These are phyloP conservation scores for Anguilla obscura DNA, from an alignment of 2,797 vertebrate genomes.

Conservation along the genomic window DNA sequence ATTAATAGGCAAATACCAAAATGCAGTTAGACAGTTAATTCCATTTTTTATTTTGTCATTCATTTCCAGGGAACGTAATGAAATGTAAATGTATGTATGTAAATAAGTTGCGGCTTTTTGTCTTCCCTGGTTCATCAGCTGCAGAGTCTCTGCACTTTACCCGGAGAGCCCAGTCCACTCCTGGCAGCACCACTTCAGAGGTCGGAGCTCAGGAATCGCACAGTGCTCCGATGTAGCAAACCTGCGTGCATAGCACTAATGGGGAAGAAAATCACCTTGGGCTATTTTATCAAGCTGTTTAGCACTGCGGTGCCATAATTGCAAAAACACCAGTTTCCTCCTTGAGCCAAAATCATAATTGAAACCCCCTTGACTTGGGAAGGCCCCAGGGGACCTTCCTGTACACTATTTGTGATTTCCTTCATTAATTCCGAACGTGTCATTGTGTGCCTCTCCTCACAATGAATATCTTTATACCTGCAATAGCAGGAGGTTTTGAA, in stretches of 20 bases:
- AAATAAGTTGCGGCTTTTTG: neutral
- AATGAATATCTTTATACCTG: neutral
- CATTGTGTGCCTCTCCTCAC: neutral
- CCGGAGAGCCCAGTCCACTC: neutral
- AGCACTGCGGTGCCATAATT: neutral
- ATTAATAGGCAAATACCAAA: neutral
- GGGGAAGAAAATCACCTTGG: neutral
- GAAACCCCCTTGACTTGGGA: neutral
- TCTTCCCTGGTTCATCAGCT: neutral
- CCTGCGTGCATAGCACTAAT: conserved; percentile 8
- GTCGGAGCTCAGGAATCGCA: neutral
- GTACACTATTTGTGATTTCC: neutral
- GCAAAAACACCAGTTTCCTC: neutral
- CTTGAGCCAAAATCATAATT: neutral
- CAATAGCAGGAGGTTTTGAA: neutral
- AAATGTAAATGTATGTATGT: neutral
- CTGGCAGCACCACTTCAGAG: neutral
- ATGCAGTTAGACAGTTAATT: neutral
- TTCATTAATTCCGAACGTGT: neutral
- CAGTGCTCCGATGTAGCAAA: neutral
- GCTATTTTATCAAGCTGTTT: conserved; percentile 14
- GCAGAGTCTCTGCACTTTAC: neutral
- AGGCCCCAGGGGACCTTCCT: neutral
- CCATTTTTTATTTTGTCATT: neutral
- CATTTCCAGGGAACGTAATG: neutral